Evolutionary conservation across 2,888 invertebrate genomes (phyloP).

Genomic region (Eristalis arbustorum): DNA sequence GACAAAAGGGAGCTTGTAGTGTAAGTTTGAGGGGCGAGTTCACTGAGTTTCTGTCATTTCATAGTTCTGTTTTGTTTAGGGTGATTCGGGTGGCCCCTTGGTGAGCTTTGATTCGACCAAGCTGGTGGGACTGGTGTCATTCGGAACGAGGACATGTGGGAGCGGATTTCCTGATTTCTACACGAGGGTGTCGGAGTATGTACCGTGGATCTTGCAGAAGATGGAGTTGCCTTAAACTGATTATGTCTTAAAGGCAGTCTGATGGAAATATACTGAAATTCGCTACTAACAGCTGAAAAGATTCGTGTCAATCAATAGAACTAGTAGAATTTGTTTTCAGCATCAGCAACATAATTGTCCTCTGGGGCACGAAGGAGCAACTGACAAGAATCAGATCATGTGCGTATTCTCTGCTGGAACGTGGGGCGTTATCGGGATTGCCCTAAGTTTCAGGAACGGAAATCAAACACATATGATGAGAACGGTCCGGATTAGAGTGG

Average conservation of each 20-base stretch:
- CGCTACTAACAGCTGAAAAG: too few species aligned
- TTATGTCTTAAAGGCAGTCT: background rate
- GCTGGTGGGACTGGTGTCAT: constrained; percentile 71
- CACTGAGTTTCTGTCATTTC: background rate
- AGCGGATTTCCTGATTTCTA: constrained; percentile 73
- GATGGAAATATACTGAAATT: too few species aligned
- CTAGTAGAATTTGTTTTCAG: too few species aligned
- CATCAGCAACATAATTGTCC: too few species aligned
- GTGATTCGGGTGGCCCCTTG: constrained; percentile 73
- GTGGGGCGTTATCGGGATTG: too few species aligned
- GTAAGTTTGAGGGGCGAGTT: constrained; percentile 4
- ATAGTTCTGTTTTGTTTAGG: constrained; percentile 32
- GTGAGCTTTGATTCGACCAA: constrained; percentile 47
- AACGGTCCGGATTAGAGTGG: too few species aligned
- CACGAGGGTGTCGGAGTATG: constrained; percentile 78
- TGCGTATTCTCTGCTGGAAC: too few species aligned
- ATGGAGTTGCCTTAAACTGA: constrained; percentile 63
- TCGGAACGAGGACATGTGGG: constrained; percentile 53
- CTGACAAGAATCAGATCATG: too few species aligned
- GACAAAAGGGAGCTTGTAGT: constrained; percentile 15
- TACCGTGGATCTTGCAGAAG: constrained; percentile 76
- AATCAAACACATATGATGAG: too few species aligned
- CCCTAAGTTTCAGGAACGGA: too few species aligned
- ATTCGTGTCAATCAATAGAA: too few species aligned
- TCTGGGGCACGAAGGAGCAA: too few species aligned